These are phyloP conservation scores for Metellina segmentata DNA, from an alignment of 2,888 invertebrate genomes.

Conservation along the genomic window DNA sequence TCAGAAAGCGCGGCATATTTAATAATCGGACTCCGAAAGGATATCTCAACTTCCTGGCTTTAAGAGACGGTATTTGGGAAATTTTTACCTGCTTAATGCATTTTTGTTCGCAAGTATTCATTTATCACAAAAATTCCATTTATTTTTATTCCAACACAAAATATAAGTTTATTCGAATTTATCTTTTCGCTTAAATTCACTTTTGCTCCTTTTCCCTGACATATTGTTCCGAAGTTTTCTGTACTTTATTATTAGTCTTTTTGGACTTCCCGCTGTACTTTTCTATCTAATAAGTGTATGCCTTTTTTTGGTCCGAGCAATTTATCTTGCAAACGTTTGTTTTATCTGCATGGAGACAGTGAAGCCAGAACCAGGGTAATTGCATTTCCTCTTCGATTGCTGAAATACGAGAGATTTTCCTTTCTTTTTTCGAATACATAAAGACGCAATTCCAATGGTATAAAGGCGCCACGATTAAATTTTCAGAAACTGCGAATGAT, in stretches of 20 bases:
- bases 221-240: constrained; percentile 32
- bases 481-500: no score
- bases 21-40: constrained; percentile 5
- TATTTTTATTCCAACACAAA: constrained; percentile 48
- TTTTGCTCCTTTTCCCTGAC: constrained; percentile 12
- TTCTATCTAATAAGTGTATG: constrained; percentile 27
- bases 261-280: constrained; percentile 36
- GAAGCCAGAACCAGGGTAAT: constrained; percentile 20
- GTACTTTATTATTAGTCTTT: constrained; percentile 45
- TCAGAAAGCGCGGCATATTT: constrained; percentile 32
- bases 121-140: constrained; percentile 61
- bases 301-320: background rate
- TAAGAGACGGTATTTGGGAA: constrained; percentile 23
- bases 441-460: no score
- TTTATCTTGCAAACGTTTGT: constrained; percentile 27
- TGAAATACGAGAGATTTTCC: background rate
- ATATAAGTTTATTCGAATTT: constrained; percentile 60
- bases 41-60: constrained; percentile 29
- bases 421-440: no score
- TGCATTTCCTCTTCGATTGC: constrained; percentile 13
- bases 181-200: constrained; percentile 46
- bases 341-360: constrained; percentile 19
- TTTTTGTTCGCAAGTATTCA: constrained; percentile 40
- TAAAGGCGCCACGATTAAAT: no score
- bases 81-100: constrained; percentile 36